These are phyloP conservation scores for Tetrax tetrax DNA, from an alignment of 2,113 vertebrate species.

Conservation along the genomic window DNA sequence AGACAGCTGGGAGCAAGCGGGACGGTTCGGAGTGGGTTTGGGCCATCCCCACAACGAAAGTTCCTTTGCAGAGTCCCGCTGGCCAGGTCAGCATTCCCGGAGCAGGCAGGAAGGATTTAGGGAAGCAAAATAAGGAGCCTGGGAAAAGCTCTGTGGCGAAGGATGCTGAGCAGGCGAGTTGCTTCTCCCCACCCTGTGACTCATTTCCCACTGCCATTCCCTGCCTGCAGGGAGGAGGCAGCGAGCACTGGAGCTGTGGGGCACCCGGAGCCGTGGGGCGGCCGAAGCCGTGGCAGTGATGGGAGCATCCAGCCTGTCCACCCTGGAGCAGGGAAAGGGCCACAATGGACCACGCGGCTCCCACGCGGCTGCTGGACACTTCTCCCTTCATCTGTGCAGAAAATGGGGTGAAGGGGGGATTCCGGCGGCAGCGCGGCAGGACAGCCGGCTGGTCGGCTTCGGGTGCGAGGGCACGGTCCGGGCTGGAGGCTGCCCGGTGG, in stretches of 20 bases:
- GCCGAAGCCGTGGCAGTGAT: background rate
- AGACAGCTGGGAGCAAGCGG: fast-evolving
- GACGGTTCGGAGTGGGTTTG: background rate
- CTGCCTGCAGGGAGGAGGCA: background rate
- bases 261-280: background rate
- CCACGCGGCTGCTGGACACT: background rate
- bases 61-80: too few species aligned
- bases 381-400: background rate
- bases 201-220: background rate
- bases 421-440: background rate
- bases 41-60: fast-evolving
- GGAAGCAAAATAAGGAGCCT: background rate
- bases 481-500: background rate
- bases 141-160: background rate
- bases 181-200: slow-evolving; percentile 7
- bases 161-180: background rate
- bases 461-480: background rate
- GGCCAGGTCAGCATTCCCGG: fast-evolving
- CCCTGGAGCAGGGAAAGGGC: background rate
- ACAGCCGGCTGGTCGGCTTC: fast-evolving
- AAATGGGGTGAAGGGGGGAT: fast-evolving
- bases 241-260: background rate
- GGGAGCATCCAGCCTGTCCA: background rate
- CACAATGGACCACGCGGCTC: fast-evolving
- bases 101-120: background rate